These are phyloP conservation scores for Scaptomyza parva DNA, from an alignment of 2,888 invertebrate species.

Conservation along the genomic window DNA sequence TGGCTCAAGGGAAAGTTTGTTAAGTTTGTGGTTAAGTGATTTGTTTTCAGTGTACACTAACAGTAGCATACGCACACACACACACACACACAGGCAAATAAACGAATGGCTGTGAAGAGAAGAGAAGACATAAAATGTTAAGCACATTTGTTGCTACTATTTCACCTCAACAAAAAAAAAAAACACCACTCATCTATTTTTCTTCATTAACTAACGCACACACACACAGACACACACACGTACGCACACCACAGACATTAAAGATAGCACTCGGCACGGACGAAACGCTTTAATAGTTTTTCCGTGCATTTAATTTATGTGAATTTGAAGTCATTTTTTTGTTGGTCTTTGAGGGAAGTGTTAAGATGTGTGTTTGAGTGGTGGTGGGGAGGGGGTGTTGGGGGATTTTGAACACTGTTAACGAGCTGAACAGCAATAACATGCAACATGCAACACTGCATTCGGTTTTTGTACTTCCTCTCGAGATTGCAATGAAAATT, in stretches of 20 bases:
- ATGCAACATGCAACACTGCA: constrained; percentile 16
- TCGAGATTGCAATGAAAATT: constrained; percentile 61
- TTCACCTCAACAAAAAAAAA: constrained; percentile 35
- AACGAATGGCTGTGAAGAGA: constrained; percentile 6
- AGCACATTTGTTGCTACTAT: constrained; percentile 47
- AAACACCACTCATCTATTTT: constrained; percentile 60
- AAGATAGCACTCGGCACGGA: constrained; percentile 41
- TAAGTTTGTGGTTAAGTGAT: too few relatives aligned
- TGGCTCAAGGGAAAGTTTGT: too few relatives aligned
- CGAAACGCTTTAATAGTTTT: constrained; percentile 74
- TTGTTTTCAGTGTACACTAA: background rate
- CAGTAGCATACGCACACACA: constrained; percentile 22
- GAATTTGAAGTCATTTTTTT: constrained; percentile 65
- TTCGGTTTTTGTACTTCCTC: constrained; percentile 37
- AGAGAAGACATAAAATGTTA: constrained; percentile 45
- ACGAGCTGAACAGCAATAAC: constrained; percentile 27
- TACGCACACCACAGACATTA: constrained; percentile 13
- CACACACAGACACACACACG: constrained; percentile 19
- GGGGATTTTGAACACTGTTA: constrained; percentile 46
- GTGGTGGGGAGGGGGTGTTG: background rate
- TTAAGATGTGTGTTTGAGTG: background rate
- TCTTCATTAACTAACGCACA: constrained; percentile 62
- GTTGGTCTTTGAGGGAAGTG: constrained; percentile 30
- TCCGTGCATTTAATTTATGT: constrained; percentile 76
- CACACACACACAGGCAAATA: constrained; percentile 2